Evolutionary conservation across 2,797 vertebrate genomes (phyloP).

Genomic region (Typhlichthys subterraneus): DNA sequence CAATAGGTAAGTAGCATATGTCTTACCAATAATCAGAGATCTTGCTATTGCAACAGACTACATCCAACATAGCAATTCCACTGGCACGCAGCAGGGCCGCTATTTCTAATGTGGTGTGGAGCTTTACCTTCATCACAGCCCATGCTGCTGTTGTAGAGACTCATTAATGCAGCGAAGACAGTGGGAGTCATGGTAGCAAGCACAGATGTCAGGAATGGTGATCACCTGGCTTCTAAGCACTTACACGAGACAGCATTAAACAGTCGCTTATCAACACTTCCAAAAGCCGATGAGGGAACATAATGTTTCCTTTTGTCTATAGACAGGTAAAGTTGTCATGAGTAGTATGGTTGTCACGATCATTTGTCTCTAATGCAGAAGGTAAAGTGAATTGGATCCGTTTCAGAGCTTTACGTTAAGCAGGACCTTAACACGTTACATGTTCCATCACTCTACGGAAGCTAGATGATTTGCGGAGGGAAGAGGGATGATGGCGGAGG

Average conservation of each 20-base stretch:
- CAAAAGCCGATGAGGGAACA: slow-evolving; percentile 39
- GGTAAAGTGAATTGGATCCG: slow-evolving; percentile 24
- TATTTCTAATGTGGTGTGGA: too few relatives aligned
- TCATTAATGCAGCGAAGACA: slow-evolving; percentile 37
- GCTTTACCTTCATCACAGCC: slow-evolving; percentile 36
- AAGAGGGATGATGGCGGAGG: slow-evolving; percentile 49
- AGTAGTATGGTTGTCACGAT: slow-evolving; percentile 40
- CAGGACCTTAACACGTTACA: slow-evolving; percentile 4
- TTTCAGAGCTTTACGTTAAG: slow-evolving; percentile 5
- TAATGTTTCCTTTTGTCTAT: slow-evolving; percentile 27
- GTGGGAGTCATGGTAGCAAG: slow-evolving; percentile 34
- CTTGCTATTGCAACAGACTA: too few relatives aligned
- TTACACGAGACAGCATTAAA: slow-evolving; percentile 39
- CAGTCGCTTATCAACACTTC: slow-evolving; percentile 45
- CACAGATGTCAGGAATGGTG: slow-evolving; percentile 57
- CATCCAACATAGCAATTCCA: too few relatives aligned
- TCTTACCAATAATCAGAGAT: too few relatives aligned
- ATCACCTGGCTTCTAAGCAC: slow-evolving; percentile 37
- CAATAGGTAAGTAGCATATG: too few relatives aligned
- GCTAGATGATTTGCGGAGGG: slow-evolving; percentile 44
- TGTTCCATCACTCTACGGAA: slow-evolving; percentile 32
- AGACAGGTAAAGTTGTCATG: not conserved
- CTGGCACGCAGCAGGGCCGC: too few relatives aligned
- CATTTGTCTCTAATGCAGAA: slow-evolving; percentile 26
- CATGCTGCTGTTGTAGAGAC: slow-evolving; percentile 38